Base-by-base conservation (phyloP, 2,797 vertebrate species). In the Sebastes alutus region DNA sequence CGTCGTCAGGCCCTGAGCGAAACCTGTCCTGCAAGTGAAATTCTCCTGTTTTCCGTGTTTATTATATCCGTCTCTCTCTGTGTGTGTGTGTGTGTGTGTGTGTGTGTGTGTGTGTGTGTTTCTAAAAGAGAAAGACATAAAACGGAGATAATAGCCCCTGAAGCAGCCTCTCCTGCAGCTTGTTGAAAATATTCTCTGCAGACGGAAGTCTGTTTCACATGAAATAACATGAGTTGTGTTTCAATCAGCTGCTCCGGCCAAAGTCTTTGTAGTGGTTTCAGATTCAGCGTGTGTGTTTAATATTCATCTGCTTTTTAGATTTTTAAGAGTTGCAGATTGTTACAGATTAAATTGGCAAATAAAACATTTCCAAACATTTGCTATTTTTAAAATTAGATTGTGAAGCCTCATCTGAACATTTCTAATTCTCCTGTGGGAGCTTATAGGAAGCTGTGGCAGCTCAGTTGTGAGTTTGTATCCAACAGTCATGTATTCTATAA, bases 121-220 rank as follows among this genome's bases (percentile, higher is more conserved):
- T 30, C 23, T 42, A 75, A 71, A 64, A 81, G 60, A 23, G 14
- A 23, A 35, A 49, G 58, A 14, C 38, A 58, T 67, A 32, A 32
- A 73, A 78, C 71, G 35, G 35, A 81, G 78, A 80, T 89, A 83
- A 89, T 78, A 65, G 77, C 72, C 78, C 88, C 88, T 29, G 62
- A 77, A 75, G 92, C 81, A 23, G 16, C 1, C 18, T 79, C 27
- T 55, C 58, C 29, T 72, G 59, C 29, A 58, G 78, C 80, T 83
- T 77, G 65, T 81, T 54, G 67, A 66, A 60, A 76, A 18, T 71
- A 12, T 76, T 56, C 62, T 62, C 33, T 73, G 35, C 32, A 62
- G 71, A 83, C 5, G 18, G n/a, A 84, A 20, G 72, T 49, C 6
- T 27, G 59, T 69, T 71, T 87, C 32, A 59, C 35, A 65, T 66